phyloP scores from a whole-genome alignment of 2,113 vertebrate genomes.

The Chascanopsetta lugubris region DNA sequence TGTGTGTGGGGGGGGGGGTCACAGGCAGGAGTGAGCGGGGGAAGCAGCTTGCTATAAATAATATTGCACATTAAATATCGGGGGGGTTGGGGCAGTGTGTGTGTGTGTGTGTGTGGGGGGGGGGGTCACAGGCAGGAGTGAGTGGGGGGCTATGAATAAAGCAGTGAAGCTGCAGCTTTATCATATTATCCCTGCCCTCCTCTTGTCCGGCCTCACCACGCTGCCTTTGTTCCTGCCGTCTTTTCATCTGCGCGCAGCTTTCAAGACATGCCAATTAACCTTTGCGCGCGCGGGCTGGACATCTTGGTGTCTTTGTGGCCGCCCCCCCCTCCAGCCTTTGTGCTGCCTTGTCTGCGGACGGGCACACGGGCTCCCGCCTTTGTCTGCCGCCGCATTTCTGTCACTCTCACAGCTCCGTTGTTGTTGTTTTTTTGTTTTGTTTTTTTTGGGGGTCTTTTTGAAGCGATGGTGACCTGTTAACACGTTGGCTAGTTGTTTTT shows the following conservation, averaged over 20 bases:
- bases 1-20: slow-evolving; percentile 35
- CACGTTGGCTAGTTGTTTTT: slow-evolving; percentile 33
- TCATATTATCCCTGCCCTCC: slow-evolving; percentile 77
- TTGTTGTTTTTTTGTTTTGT: no score
- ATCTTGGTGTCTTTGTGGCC: slow-evolving; percentile 77
- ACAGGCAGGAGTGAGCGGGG: slow-evolving; percentile 34
- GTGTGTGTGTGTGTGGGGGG: no score
- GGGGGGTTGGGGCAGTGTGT: no score
- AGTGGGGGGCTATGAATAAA: slow-evolving; percentile 71
- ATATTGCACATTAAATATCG: slow-evolving; percentile 50
- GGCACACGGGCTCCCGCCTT: slow-evolving; percentile 70
- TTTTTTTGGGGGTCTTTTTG: slow-evolving; percentile 8
- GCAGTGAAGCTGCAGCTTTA: slow-evolving; percentile 65
- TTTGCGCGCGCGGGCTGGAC: slow-evolving; percentile 75
- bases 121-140: slow-evolving; percentile 37
- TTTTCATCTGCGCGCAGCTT: slow-evolving; percentile 78
- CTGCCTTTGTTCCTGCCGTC: slow-evolving; percentile 76
- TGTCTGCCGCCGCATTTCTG: slow-evolving; percentile 72
- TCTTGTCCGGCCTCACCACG: slow-evolving; percentile 71
- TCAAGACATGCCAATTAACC: slow-evolving; percentile 85
- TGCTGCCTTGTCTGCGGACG: slow-evolving; percentile 66
- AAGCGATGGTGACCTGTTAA: slow-evolving; percentile 45
- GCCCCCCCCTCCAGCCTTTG: slow-evolving; percentile 72
- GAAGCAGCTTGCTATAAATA: slow-evolving; percentile 37
- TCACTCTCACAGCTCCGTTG: slow-evolving; percentile 62